Evolutionary conservation across 2,113 vertebrate species (phyloP).

Genomic region (Myxocyprinus asiaticus): DNA sequence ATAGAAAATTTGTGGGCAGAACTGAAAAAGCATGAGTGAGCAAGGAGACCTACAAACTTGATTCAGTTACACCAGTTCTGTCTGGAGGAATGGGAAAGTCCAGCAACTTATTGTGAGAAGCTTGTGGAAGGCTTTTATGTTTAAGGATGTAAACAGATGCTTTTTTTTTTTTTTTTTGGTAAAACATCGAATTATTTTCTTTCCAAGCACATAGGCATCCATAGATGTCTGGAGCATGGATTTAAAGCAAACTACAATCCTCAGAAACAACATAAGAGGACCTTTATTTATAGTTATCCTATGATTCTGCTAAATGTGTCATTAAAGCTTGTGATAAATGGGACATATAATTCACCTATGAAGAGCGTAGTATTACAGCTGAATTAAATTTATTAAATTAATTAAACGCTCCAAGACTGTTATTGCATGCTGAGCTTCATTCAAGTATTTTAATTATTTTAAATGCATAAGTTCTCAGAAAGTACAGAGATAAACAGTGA

Average conservation of each 20-base stretch:
- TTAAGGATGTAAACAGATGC: slow-evolving; percentile 4
- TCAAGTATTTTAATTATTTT: slow-evolving; percentile 29
- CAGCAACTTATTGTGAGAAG: too few relatives aligned
- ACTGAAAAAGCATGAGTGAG: too few relatives aligned
- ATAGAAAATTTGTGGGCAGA: too few relatives aligned
- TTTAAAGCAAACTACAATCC: background rate
- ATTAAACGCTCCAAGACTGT: slow-evolving; percentile 38
- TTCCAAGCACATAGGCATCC: background rate
- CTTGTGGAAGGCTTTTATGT: background rate
- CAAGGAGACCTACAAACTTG: too few relatives aligned
- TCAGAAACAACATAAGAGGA: slow-evolving; percentile 24
- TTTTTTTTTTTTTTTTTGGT: background rate
- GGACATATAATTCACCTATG: slow-evolving; percentile 21
- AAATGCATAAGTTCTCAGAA: slow-evolving; percentile 19
- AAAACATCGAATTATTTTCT: background rate
- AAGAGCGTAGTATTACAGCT: slow-evolving; percentile 19
- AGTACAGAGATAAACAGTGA: background rate
- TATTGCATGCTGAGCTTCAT: slow-evolving; percentile 40
- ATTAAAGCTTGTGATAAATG: slow-evolving; percentile 17
- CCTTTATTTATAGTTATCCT: slow-evolving; percentile 14
- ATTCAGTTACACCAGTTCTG: too few relatives aligned
- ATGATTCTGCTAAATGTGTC: slow-evolving; percentile 12
- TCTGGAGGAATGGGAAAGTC: too few relatives aligned
- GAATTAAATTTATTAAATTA: slow-evolving; percentile 41
- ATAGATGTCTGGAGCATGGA: background rate